Percentiles rank a stretch among this genome's conserved stretches.
These are phyloP conservation scores for Scaptomyza graminum DNA, from an alignment of 1,140 invertebrate genomes.

Conservation along the genomic window DNA sequence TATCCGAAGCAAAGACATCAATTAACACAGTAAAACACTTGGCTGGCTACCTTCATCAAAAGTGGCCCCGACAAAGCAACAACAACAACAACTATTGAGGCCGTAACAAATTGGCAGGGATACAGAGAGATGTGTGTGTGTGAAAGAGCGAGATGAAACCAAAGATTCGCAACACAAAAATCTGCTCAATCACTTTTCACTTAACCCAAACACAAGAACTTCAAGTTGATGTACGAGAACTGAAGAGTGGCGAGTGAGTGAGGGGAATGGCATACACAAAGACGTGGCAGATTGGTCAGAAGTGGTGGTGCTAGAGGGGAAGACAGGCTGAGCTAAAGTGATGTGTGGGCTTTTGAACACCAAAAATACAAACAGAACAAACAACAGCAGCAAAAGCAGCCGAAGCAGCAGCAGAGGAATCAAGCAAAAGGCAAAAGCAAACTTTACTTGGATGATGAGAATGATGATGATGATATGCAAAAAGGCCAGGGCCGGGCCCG, in stretches of 20 bases:
- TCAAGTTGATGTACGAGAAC: conserved; percentile 58
- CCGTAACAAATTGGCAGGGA: conserved; percentile 7
- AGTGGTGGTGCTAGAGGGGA: conserved; percentile 19
- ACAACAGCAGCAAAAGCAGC: conserved; percentile 49
- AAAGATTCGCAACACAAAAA: conserved; percentile 81
- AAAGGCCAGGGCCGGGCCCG: conserved; percentile 57
- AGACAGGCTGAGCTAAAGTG: conserved; percentile 61
- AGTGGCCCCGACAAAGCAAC: conserved; percentile 40
- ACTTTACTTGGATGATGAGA: conserved; percentile 73
- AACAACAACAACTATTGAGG: conserved; percentile 22
- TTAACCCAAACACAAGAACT: conserved; percentile 81
- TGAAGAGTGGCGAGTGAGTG: neutral
- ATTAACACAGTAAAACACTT: conserved; percentile 67
- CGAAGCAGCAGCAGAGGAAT: conserved; percentile 21
- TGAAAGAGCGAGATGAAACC: conserved; percentile 39
- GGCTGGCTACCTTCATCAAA: conserved; percentile 55
- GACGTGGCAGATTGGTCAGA: conserved; percentile 31
- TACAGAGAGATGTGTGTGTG: neutral
- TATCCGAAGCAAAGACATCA: conserved; percentile 57
- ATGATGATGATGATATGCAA: conserved; percentile 74
- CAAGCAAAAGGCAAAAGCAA: conserved; percentile 69
- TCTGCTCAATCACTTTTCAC: conserved; percentile 82
- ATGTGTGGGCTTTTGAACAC: conserved; percentile 78
- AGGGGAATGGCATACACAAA: neutral
- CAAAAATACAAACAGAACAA: conserved; percentile 63